Evolutionary conservation across 2,888 invertebrate species (phyloP).

Genomic region (Aphodius sticticus): DNA sequence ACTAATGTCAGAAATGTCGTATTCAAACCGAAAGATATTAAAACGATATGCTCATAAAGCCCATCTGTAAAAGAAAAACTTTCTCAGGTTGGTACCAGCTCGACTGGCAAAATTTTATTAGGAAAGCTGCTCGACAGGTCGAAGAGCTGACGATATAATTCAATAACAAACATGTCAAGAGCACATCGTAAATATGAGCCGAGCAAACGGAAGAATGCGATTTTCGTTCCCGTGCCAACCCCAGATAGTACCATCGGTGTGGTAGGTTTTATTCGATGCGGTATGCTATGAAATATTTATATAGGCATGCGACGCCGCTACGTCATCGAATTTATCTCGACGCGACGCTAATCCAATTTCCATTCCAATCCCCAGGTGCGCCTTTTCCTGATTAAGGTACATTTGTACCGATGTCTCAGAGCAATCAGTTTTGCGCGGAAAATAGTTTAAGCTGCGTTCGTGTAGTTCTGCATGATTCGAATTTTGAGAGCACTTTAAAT

Average conservation of each 20-base stretch:
- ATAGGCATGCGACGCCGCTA: background rate
- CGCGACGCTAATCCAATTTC: background rate
- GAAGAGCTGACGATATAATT: background rate
- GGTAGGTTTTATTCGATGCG: background rate
- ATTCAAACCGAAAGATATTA: no score
- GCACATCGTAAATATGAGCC: background rate
- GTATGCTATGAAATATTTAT: background rate
- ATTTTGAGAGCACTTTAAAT: background rate
- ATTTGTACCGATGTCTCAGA: background rate
- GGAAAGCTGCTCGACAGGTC: background rate
- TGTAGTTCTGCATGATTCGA: background rate
- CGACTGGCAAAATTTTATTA: background rate
- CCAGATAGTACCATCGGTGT: background rate
- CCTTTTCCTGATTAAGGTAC: background rate
- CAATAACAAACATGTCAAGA: slow-evolving; percentile 4
- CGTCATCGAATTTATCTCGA: no score
- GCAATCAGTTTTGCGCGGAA: background rate
- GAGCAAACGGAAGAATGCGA: background rate
- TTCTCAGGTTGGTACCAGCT: background rate
- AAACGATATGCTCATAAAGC: no score
- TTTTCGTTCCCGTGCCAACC: background rate
- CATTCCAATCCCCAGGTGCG: background rate
- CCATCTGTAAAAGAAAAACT: background rate
- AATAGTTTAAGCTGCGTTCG: background rate
- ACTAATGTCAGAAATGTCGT: no score